phyloP scores from a whole-genome alignment of 2,888 invertebrate species.

The Pomacea canaliculata region DNA sequence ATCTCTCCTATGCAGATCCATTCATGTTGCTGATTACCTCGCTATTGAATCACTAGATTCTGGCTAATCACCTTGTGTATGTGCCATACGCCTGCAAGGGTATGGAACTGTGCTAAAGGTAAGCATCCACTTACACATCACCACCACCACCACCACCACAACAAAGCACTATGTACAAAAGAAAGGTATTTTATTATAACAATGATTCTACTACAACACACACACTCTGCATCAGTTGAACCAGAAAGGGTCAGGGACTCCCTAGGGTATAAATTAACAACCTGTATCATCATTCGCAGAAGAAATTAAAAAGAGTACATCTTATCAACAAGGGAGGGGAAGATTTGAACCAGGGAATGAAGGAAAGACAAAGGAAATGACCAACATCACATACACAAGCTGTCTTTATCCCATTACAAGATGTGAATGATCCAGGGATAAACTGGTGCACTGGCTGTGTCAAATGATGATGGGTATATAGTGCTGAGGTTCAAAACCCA shows the following conservation, averaged over 20 bases:
- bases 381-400: conserved; percentile 12
- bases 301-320: conserved; percentile 6
- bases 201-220: conserved; percentile 23
- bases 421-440: too few relatives aligned
- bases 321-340: not conserved
- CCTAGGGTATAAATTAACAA: conserved; percentile 16
- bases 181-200: conserved; percentile 28
- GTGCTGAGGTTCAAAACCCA: not conserved
- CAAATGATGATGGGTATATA: not conserved
- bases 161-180: conserved; percentile 14
- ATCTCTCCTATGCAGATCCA: too few relatives aligned
- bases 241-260: conserved; percentile 7
- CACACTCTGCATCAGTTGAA: conserved; percentile 23
- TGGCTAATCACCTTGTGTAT: too few relatives aligned
- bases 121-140: too few relatives aligned
- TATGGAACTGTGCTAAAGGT: too few relatives aligned
- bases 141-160: not conserved
- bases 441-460: too few relatives aligned
- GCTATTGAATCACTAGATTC: too few relatives aligned
- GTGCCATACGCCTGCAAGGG: too few relatives aligned
- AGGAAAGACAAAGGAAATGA: not conserved
- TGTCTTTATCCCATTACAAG: too few relatives aligned
- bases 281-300: conserved; percentile 12
- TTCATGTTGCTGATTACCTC: too few relatives aligned
- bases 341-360: not conserved